These are phyloP conservation scores for Dromaius novaehollandiae DNA, from an alignment of 2,113 vertebrate genomes.

Conservation along the genomic window DNA sequence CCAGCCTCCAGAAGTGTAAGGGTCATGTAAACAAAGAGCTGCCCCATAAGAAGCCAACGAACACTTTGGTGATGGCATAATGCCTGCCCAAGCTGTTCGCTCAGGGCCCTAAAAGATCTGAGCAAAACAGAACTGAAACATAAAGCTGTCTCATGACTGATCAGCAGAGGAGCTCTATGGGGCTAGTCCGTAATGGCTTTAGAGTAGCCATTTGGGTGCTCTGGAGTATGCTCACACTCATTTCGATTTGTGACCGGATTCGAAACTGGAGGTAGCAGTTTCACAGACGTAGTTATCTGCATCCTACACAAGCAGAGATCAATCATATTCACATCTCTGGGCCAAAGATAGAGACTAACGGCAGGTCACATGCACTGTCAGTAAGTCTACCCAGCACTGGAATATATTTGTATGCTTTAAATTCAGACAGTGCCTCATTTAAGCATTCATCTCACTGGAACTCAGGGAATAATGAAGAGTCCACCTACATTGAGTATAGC, in stretches of 20 bases:
- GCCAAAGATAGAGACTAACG: not conserved
- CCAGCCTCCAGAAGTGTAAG: not conserved
- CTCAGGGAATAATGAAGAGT: not conserved
- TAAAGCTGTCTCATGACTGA: not conserved
- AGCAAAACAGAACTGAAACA: not conserved
- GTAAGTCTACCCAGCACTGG: not conserved
- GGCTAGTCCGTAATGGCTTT: not conserved
- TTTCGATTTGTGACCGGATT: not conserved
- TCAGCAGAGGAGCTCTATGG: not conserved
- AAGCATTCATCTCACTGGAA: too few species aligned
- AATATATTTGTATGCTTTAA: not conserved
- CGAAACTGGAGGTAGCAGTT: not conserved
- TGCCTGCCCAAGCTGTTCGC: not conserved
- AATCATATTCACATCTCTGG: not conserved
- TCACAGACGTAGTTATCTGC: not conserved
- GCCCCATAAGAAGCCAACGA: not conserved
- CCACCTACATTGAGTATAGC: not conserved
- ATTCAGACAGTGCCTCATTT: not conserved
- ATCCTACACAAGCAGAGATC: not conserved
- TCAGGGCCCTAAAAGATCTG: not conserved
- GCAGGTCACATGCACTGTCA: not conserved
- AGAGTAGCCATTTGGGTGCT: not conserved
- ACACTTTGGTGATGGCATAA: not conserved
- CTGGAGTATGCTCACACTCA: accelerated
- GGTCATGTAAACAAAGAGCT: not conserved